These are phyloP conservation scores for Nudaria mundana DNA, from an alignment of 2,888 invertebrate genomes.

Conservation along the genomic window DNA sequence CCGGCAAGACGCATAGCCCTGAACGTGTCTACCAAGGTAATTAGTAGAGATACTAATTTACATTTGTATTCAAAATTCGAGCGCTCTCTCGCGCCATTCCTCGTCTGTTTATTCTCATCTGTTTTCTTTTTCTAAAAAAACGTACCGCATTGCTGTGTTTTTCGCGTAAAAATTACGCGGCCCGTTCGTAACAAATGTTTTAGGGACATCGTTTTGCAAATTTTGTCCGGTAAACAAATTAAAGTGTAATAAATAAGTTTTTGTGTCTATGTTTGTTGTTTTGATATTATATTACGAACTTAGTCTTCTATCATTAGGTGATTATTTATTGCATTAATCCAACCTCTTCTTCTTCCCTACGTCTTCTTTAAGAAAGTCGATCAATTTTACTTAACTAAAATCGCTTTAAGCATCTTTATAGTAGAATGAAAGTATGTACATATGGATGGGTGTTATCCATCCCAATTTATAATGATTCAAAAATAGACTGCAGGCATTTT, in stretches of 20 bases:
- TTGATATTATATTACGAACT: slow-evolving; percentile 22
- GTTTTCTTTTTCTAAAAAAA: slow-evolving; percentile 66
- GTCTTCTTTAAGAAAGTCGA: no score
- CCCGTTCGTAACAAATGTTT: slow-evolving; percentile 70
- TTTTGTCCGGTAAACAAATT: slow-evolving; percentile 58
- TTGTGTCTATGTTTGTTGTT: slow-evolving; percentile 26
- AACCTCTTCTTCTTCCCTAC: no score
- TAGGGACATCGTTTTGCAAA: slow-evolving; percentile 61
- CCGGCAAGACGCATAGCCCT: slow-evolving; percentile 77
- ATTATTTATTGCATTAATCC: no score
- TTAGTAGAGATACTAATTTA: slow-evolving; percentile 82
- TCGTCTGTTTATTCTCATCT: slow-evolving; percentile 80
- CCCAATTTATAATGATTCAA: no score
- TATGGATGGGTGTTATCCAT: no score
- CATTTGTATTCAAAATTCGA: slow-evolving; percentile 83
- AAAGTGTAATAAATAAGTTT: slow-evolving; percentile 53
- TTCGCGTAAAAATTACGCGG: slow-evolving; percentile 75
- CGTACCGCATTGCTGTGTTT: slow-evolving; percentile 80
- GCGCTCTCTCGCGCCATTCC: slow-evolving; percentile 75
- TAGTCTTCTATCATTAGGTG: no score
- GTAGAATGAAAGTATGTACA: no score
- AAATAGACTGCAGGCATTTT: no score
- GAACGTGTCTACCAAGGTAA: slow-evolving; percentile 76
- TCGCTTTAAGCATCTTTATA: no score
- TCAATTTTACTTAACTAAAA: no score